A percentile compares a stretch with the other conserved stretches of the same genome.
Evolutionary conservation across 2,113 vertebrate genomes (phyloP).

Genomic region (Callorhinus ursinus): DNA sequence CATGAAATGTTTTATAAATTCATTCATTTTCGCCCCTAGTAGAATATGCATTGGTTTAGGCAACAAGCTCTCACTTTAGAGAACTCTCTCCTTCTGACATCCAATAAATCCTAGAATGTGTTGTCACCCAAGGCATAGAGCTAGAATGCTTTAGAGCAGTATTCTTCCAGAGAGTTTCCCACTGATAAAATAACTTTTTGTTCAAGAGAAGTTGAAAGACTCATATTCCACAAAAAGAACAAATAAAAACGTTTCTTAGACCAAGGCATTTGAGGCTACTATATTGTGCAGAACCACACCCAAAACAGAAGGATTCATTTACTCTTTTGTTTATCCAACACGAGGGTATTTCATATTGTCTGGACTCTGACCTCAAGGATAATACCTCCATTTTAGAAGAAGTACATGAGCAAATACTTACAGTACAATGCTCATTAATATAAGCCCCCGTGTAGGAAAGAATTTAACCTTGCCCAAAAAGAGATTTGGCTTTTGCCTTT

Average conservation of each 20-base stretch:
- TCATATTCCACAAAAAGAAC: not conserved
- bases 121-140: not conserved
- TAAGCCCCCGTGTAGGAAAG: not conserved
- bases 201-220: not conserved
- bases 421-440: not conserved
- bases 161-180: not conserved
- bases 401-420: not conserved
- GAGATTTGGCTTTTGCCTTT: not conserved
- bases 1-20: conserved; percentile 50
- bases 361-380: not conserved
- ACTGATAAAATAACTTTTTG: conserved; percentile 31
- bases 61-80: not conserved
- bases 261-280: not conserved
- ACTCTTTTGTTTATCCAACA: not conserved
- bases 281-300: not conserved
- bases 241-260: not conserved
- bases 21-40: not conserved
- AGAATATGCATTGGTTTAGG: conserved; percentile 14
- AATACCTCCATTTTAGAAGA: not conserved
- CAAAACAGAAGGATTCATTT: not conserved
- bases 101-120: conserved; percentile 14
- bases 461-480: not conserved
- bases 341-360: not conserved
- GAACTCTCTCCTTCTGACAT: conserved; percentile 31
- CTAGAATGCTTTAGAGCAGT: not conserved